A percentile compares a stretch with the other conserved stretches of the same genome.
phyloP scores from a whole-genome alignment of 2,797 vertebrate genomes.

The Tachyglossus aculeatus region DNA sequence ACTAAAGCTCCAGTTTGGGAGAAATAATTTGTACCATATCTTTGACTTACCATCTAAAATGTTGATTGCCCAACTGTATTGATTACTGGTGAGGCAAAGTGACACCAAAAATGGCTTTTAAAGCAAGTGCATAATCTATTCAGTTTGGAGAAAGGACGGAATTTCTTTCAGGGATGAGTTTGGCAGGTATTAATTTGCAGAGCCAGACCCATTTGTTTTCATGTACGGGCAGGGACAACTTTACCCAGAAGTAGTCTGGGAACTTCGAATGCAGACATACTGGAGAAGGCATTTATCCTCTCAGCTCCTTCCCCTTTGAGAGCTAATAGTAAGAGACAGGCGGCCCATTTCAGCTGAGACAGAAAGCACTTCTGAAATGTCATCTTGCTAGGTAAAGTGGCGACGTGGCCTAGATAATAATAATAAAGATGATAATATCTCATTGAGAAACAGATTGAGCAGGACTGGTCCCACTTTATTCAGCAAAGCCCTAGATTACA shows the following conservation, averaged over 20 bases:
- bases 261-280: conserved; percentile 31
- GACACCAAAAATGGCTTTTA: conserved; percentile 9
- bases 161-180: conserved; percentile 39
- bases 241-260: conserved; percentile 27
- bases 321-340: conserved; percentile 38
- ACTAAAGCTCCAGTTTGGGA: background rate
- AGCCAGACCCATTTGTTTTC: conserved; percentile 39
- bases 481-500: background rate
- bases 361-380: conserved; percentile 47
- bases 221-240: conserved; percentile 17
- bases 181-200: conserved; percentile 38
- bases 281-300: conserved; percentile 17
- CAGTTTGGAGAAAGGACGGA: background rate
- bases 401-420: conserved; percentile 39
- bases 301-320: conserved; percentile 5
- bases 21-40: background rate
- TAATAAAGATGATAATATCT: conserved; percentile 49
- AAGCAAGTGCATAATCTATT: conserved; percentile 29
- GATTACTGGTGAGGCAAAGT: conserved; percentile 17
- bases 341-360: conserved; percentile 11
- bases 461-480: background rate
- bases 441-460: conserved; percentile 29
- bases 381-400: conserved; percentile 35
- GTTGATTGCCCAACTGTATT: background rate
- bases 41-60: background rate